Evolutionary conservation across 2,113 vertebrate species (phyloP).

Genomic region (Ellobius talpinus): DNA sequence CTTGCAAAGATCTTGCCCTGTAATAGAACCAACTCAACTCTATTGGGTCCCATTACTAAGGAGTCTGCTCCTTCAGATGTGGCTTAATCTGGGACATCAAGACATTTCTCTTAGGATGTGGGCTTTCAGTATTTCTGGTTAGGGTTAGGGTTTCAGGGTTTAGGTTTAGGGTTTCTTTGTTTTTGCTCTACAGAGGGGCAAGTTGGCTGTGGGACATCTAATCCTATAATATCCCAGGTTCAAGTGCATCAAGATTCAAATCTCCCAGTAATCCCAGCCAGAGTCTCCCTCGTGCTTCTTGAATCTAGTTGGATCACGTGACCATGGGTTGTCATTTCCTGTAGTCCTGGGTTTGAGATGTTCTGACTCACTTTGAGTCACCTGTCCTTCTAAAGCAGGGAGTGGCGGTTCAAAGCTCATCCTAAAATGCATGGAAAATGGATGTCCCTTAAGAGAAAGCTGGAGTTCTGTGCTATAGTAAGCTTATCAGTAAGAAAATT

Average conservation of each 20-base stretch:
- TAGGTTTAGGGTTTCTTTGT: not conserved
- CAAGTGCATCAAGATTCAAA: not conserved
- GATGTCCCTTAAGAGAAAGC: conserved; percentile 29
- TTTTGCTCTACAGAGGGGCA: not conserved
- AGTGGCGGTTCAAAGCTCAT: not conserved
- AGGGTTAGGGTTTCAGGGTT: too few species aligned
- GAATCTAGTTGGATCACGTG: not conserved
- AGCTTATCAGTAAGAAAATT: not conserved
- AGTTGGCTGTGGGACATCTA: not conserved
- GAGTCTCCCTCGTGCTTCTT: not conserved
- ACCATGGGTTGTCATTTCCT: not conserved
- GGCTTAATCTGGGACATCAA: not conserved
- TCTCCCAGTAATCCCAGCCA: not conserved
- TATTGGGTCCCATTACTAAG: not conserved
- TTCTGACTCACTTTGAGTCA: not conserved
- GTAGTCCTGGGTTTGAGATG: not conserved
- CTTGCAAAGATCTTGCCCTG: not conserved
- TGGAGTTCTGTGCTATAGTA: not conserved
- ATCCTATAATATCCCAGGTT: not conserved
- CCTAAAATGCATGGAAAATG: not conserved
- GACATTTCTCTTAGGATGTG: not conserved
- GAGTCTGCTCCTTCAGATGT: conserved; percentile 3
- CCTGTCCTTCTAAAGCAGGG: not conserved
- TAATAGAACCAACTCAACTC: not conserved
- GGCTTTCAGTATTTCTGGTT: not conserved